A percentile compares a stretch with the other conserved stretches of the same genome.
phyloP scores from a whole-genome alignment of 2,113 vertebrate species.

The Phodopus roborovskii region DNA sequence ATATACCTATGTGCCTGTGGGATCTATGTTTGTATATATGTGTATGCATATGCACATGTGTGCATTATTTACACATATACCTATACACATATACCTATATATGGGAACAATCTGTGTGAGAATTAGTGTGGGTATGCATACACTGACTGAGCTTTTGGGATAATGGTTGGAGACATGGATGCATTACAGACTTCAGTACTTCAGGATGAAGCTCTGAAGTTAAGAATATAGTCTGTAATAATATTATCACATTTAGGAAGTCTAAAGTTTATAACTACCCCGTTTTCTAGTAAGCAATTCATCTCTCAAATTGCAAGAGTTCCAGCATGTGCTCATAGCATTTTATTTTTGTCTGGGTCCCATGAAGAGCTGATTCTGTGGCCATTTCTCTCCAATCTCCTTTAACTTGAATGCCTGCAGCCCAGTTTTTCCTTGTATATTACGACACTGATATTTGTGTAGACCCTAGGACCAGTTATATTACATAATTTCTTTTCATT shows the following conservation, averaged over 20 bases:
- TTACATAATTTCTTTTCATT: conserved; percentile 29
- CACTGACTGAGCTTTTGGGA: neutral
- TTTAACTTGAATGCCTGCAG: conserved; percentile 15
- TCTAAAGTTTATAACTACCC: neutral
- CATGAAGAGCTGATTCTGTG: neutral
- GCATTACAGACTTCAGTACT: neutral
- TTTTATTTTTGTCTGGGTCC: neutral
- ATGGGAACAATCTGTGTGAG: neutral
- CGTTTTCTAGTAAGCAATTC: neutral
- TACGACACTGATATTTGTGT: conserved; percentile 4
- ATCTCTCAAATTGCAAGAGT: neutral
- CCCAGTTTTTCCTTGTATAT: neutral
- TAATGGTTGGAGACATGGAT: neutral
- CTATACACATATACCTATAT: too few species aligned
- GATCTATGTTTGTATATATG: neutral
- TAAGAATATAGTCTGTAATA: neutral
- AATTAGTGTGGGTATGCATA: neutral
- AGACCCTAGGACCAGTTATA: neutral
- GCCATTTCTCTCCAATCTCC: neutral
- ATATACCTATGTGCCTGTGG: fast-evolving
- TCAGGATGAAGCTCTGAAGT: neutral
- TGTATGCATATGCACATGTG: neutral
- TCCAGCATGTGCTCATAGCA: neutral
- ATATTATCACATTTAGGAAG: neutral
- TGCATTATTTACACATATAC: neutral